phyloP scores from a whole-genome alignment of 1,140 invertebrate species.

The Lasaia peninsularis region DNA sequence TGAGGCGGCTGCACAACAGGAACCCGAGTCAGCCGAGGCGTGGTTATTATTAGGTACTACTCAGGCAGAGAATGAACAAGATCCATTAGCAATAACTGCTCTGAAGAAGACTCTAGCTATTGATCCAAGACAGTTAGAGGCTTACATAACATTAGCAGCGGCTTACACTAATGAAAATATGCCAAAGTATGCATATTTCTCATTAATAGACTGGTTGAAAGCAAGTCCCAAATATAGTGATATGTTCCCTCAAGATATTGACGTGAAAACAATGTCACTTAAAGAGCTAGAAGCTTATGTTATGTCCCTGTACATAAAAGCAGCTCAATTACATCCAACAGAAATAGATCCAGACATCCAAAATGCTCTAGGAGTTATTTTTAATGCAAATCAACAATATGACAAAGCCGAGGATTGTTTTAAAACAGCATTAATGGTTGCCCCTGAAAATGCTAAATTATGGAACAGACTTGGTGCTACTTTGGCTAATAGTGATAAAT shows the following conservation, averaged over 20 bases:
- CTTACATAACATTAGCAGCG: slow-evolving; percentile 93
- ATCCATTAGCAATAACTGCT: slow-evolving; percentile 92
- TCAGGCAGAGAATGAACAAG: slow-evolving; percentile 92
- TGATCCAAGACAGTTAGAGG: slow-evolving; percentile 88
- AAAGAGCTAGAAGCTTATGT: slow-evolving; percentile 78
- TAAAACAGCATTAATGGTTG: slow-evolving; percentile 89
- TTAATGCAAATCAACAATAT: slow-evolving; percentile 95
- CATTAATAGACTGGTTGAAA: slow-evolving; percentile 90
- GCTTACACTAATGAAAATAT: slow-evolving; percentile 97
- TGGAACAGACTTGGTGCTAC: slow-evolving; percentile 99
- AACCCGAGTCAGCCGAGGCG: slow-evolving; percentile 88
- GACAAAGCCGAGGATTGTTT: slow-evolving; percentile 98
- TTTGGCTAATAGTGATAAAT: slow-evolving; percentile 95
- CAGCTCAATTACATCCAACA: slow-evolving; percentile 87
- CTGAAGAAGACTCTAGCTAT: slow-evolving; percentile 91
- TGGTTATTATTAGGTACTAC: slow-evolving; percentile 91
- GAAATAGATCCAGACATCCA: slow-evolving; percentile 96
- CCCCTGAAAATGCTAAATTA: slow-evolving; percentile 92
- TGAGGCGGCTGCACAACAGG: slow-evolving; percentile 94
- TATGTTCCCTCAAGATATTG: slow-evolving; percentile 79
- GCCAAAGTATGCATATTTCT: slow-evolving; percentile 84
- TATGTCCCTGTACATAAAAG: slow-evolving; percentile 89
- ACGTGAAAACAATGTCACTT: slow-evolving; percentile 52
- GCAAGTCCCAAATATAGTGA: slow-evolving; percentile 91
- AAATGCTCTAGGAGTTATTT: slow-evolving; percentile 95